Conservation (phyloP, 2,113 vertebrate genomes). For the Trachemys scripta region DNA sequence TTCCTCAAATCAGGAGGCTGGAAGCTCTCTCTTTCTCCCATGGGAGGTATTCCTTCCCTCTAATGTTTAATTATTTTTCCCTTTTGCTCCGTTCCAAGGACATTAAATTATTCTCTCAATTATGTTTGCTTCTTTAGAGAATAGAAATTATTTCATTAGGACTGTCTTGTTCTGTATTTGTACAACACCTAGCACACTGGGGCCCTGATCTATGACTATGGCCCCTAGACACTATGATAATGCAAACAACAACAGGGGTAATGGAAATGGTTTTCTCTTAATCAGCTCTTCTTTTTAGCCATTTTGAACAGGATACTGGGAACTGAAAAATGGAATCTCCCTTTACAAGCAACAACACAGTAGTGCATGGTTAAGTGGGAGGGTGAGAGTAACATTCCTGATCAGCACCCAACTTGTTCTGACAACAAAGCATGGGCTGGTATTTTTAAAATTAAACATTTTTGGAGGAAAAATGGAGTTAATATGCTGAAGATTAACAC, state of each 20-base stretch:
- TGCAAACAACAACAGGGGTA: neutral
- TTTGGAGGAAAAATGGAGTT: constrained; percentile 31
- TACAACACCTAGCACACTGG: neutral
- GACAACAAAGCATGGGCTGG: neutral
- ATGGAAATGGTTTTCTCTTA: neutral
- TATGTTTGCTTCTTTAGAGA: neutral
- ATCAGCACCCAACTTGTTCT: neutral
- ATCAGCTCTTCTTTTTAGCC: neutral
- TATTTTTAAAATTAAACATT: constrained; percentile 18
- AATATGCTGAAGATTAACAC: constrained; percentile 33
- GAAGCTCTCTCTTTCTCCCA: neutral
- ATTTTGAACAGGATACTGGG: neutral
- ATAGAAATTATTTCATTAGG: neutral
- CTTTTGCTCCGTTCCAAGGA: neutral
- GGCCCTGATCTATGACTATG: no score
- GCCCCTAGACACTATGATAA: neutral
- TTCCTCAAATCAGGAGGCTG: neutral
- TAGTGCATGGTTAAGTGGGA: neutral
- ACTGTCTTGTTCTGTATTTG: neutral
- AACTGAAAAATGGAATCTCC: neutral
- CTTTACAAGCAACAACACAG: neutral
- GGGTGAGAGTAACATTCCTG: neutral
- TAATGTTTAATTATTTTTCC: neutral
- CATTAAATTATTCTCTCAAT: neutral
- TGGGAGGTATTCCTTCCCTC: neutral